A percentile compares a stretch with the other conserved stretches of the same genome.
phyloP scores from a whole-genome alignment of 2,113 vertebrate species.

The Pseudorasbora parva region DNA sequence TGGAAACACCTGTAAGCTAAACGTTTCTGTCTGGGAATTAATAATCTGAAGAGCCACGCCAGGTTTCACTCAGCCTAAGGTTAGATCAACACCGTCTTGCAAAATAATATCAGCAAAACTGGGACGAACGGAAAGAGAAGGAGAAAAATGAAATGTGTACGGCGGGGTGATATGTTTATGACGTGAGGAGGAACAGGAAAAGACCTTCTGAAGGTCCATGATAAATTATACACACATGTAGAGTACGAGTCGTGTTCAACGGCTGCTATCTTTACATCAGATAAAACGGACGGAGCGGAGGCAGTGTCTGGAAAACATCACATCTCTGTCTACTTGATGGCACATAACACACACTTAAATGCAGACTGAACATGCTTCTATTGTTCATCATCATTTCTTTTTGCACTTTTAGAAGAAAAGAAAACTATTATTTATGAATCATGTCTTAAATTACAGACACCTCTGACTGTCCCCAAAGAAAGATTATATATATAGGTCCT shows the following conservation, averaged over 20 bases:
- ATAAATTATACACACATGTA: conserved; percentile 76
- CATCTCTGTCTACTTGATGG: conserved; percentile 58
- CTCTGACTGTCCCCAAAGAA: not conserved
- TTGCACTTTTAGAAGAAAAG: not conserved
- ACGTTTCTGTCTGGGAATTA: conserved; percentile 25
- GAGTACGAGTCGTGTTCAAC: conserved; percentile 74
- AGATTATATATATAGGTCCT: too few relatives aligned
- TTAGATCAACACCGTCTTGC: not conserved
- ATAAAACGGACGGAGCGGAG: conserved; percentile 70
- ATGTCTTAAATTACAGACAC: not conserved
- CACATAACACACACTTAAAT: conserved; percentile 28
- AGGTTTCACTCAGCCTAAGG: conserved; percentile 18
- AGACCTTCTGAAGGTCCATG: conserved; percentile 62
- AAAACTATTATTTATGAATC: not conserved
- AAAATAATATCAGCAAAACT: conserved; percentile 12
- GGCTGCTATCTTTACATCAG: conserved; percentile 75
- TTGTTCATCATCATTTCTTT: not conserved
- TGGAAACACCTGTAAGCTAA: not conserved
- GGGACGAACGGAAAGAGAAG: conserved; percentile 15
- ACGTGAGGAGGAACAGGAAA: conserved; percentile 59
- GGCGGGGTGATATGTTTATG: conserved; percentile 58
- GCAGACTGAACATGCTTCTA: not conserved
- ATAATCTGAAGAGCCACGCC: not conserved
- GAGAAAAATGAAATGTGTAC: conserved; percentile 35
- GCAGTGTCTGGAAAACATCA: conserved; percentile 73